These are phyloP conservation scores for Liasis olivaceus DNA, from an alignment of 2,797 vertebrate species.

Conservation along the genomic window DNA sequence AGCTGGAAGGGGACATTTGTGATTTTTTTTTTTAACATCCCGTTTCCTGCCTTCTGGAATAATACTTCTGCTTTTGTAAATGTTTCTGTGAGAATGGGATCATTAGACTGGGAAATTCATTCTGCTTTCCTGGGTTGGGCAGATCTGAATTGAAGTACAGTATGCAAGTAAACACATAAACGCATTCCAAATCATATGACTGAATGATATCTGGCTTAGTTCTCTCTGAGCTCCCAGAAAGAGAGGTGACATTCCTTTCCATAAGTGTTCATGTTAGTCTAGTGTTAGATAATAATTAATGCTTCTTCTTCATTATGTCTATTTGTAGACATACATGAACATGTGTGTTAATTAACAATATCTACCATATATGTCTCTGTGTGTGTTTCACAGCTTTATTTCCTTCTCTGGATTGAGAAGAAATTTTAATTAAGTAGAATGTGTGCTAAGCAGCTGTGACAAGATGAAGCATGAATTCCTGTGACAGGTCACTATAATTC, in stretches of 20 bases:
- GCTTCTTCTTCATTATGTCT: slow-evolving; percentile 57
- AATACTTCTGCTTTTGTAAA: background rate
- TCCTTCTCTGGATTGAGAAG: slow-evolving; percentile 53
- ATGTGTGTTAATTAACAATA: slow-evolving; percentile 38
- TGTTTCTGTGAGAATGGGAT: background rate
- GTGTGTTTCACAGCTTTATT: slow-evolving; percentile 41
- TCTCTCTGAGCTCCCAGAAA: background rate
- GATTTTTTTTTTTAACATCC: background rate
- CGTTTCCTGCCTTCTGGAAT: background rate
- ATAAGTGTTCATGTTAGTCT: slow-evolving; percentile 37
- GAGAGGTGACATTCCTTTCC: slow-evolving; percentile 14
- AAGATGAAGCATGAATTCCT: slow-evolving; percentile 45
- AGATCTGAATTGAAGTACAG: background rate
- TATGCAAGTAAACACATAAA: background rate
- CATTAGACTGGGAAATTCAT: background rate
- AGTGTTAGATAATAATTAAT: background rate
- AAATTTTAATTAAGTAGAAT: slow-evolving; percentile 57
- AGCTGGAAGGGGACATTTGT: background rate
- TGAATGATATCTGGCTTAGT: background rate
- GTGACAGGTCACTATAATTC: slow-evolving; percentile 48
- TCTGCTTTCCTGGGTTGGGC: background rate
- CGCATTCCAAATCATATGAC: background rate
- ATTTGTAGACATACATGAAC: slow-evolving; percentile 56
- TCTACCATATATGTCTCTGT: slow-evolving; percentile 12
- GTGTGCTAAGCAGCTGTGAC: slow-evolving; percentile 35